Evolutionary conservation across 2,797 vertebrate species (phyloP).

Genomic region (Ctenosaura bakeri): DNA sequence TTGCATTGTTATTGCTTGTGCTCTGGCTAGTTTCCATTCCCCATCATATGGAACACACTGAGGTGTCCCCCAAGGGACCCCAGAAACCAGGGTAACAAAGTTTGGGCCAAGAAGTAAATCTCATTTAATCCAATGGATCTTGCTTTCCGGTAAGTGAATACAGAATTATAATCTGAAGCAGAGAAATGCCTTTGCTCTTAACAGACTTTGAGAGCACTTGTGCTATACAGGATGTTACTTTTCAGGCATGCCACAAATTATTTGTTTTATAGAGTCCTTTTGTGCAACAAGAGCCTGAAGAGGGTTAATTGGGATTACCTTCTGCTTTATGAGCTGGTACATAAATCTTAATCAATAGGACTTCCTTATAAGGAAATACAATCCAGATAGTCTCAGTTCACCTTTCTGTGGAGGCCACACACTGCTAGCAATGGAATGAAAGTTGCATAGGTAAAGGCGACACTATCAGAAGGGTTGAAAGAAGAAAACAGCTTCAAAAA

Average conservation of each 20-base stretch:
- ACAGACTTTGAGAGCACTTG: not conserved
- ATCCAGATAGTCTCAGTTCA: conserved; percentile 21
- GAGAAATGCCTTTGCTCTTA: conserved; percentile 22
- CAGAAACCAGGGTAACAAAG: too few relatives aligned
- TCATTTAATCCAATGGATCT: not conserved
- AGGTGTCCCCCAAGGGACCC: too few relatives aligned
- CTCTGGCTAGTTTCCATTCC: too few relatives aligned
- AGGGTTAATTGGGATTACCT: conserved; percentile 44
- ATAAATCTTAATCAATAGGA: conserved; percentile 54
- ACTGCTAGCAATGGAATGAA: conserved; percentile 43
- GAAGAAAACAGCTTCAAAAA: conserved; percentile 58
- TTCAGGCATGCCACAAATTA: not conserved
- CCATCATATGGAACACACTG: too few relatives aligned
- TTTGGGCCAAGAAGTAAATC: not conserved
- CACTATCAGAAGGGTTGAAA: not conserved
- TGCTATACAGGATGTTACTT: conserved; percentile 16
- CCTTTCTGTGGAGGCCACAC: conserved; percentile 29
- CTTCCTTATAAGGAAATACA: conserved; percentile 31
- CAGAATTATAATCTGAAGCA: not conserved
- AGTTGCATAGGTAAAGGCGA: conserved; percentile 60
- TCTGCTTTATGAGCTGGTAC: conserved; percentile 47
- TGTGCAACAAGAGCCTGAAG: conserved; percentile 40
- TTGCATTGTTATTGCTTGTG: too few relatives aligned
- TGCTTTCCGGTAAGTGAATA: not conserved
- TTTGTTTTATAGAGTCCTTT: conserved; percentile 14